A percentile compares a stretch with the other conserved stretches of the same genome.
phyloP scores from a whole-genome alignment of 2,113 vertebrate genomes.

The Nematolebias whitei region DNA sequence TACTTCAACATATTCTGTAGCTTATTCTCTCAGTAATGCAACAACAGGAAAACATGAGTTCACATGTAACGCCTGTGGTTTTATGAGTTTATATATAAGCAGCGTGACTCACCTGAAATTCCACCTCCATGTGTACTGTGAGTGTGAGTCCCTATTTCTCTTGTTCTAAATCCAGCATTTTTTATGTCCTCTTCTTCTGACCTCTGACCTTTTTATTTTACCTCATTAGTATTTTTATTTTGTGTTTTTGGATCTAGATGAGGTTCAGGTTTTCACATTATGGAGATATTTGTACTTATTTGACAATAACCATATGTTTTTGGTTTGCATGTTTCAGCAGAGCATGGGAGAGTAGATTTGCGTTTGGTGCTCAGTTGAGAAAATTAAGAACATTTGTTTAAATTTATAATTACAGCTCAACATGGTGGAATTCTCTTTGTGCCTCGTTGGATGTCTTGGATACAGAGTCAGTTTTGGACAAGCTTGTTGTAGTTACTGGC shows the following conservation, averaged over 20 bases:
- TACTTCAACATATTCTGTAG: conserved; percentile 38
- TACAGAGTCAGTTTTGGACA: conserved; percentile 69
- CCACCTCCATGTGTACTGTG: conserved; percentile 13
- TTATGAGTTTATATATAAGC: conserved; percentile 66
- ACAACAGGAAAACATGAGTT: conserved; percentile 49
- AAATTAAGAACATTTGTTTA: conserved; percentile 40
- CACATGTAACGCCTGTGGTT: conserved; percentile 61
- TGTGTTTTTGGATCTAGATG: neutral
- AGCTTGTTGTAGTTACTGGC: conserved; percentile 35
- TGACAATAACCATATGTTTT: conserved; percentile 18
- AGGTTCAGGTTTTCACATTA: neutral
- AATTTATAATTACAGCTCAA: conserved; percentile 23
- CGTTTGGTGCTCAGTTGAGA: conserved; percentile 16
- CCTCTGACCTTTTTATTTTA: neutral
- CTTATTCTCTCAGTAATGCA: conserved; percentile 12
- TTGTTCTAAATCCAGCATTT: neutral
- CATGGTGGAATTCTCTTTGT: conserved; percentile 16
- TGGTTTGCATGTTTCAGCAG: conserved; percentile 31
- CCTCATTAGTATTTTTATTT: neutral
- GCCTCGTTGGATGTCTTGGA: conserved; percentile 53
- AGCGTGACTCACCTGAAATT: conserved; percentile 72
- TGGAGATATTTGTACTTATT: neutral
- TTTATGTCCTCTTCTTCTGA: neutral
- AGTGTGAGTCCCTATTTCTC: conserved; percentile 8
- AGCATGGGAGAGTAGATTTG: conserved; percentile 23